These are phyloP conservation scores for Columba guinea DNA, from an alignment of 2,797 vertebrate genomes.

Conservation along the genomic window DNA sequence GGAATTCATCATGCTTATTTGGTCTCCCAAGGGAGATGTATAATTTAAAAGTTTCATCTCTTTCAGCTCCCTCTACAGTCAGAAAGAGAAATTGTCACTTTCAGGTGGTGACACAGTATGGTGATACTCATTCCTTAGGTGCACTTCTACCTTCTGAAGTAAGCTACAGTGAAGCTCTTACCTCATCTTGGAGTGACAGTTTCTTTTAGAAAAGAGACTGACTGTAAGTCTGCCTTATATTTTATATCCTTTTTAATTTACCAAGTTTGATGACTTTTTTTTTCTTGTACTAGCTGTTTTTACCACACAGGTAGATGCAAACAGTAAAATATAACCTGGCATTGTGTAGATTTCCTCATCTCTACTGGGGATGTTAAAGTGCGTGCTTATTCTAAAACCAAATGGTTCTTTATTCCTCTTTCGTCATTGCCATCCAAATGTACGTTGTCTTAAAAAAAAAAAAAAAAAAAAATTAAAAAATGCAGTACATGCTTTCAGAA, in stretches of 20 bases:
- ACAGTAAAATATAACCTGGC: background rate
- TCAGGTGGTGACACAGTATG: background rate
- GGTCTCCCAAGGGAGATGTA: background rate
- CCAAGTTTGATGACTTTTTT: background rate
- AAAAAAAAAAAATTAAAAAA: background rate
- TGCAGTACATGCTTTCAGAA: background rate
- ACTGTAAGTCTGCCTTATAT: background rate
- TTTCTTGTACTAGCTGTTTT: background rate
- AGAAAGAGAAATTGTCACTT: background rate
- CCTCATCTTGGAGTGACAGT: background rate
- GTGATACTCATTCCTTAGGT: background rate
- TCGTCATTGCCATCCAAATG: background rate
- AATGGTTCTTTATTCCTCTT: background rate
- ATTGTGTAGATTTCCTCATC: background rate
- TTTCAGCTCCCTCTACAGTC: background rate
- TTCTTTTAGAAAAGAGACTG: background rate
- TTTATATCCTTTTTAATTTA: background rate
- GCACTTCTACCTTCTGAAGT: background rate
- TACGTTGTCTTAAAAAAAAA: background rate
- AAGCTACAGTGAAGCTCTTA: background rate
- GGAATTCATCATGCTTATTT: background rate
- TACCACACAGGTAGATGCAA: background rate
- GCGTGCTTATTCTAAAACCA: background rate
- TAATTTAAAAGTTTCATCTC: background rate
- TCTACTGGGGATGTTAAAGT: background rate